phyloP scores from a whole-genome alignment of 2,888 invertebrate genomes.

The Hylaea fasciaria region DNA sequence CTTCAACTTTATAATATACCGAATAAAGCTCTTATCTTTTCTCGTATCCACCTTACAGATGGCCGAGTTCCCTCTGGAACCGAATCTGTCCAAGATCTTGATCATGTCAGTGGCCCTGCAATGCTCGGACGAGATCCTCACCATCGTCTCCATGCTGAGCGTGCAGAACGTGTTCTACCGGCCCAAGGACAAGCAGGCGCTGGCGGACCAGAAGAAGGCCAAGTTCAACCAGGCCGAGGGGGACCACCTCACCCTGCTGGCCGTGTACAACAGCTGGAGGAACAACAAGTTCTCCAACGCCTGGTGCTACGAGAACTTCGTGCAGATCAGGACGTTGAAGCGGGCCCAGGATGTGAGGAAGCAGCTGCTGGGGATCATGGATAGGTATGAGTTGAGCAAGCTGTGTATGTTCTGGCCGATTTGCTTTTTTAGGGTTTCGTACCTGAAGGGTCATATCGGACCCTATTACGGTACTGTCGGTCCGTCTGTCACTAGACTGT shows the following conservation, averaged over 20 bases:
- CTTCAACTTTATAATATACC: too few species aligned
- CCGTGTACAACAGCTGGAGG: slow-evolving; percentile 99
- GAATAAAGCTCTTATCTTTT: too few species aligned
- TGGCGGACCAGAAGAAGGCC: slow-evolving; percentile 99
- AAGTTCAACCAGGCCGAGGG: slow-evolving; percentile 99
- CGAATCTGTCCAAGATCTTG: slow-evolving; percentile 98
- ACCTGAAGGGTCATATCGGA: too few species aligned
- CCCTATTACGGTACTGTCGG: too few species aligned
- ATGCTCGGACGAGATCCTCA: slow-evolving; percentile 99
- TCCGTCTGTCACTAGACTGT: too few species aligned
- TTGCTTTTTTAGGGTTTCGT: too few species aligned
- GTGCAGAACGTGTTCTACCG: slow-evolving; percentile 98
- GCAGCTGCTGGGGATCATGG: slow-evolving; percentile 98
- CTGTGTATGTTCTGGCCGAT: neutral
- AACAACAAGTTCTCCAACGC: slow-evolving; percentile 99
- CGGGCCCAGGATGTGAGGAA: slow-evolving; percentile 99
- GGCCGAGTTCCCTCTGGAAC: slow-evolving; percentile 99
- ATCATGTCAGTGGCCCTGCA: slow-evolving; percentile 99
- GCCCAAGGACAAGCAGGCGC: slow-evolving; percentile 97
- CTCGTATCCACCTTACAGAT: slow-evolving; percentile 87
- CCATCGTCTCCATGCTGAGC: slow-evolving; percentile 99
- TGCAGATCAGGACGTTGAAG: slow-evolving; percentile 98
- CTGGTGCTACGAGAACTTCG: slow-evolving; percentile 99
- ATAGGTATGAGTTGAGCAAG: slow-evolving; percentile 85
- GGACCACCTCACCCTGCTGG: slow-evolving; percentile 98